Evolutionary conservation across 1,140 invertebrate genomes (phyloP), one percentile per base, ranked within the genome.

Genomic region (Matsumurasca onukii): DNA sequence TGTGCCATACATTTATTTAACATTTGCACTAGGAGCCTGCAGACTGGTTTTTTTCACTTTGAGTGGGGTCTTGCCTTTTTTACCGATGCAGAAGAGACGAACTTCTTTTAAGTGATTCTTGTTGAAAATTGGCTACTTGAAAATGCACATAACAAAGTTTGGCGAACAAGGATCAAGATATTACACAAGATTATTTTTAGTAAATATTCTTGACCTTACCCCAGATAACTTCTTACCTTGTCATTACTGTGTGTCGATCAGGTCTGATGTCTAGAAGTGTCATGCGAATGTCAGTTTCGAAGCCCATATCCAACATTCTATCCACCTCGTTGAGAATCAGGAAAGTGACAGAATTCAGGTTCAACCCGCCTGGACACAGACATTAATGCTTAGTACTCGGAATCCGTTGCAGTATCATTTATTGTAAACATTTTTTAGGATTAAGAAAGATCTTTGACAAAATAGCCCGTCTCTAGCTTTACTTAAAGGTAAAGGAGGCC

Each of bases 281-380:
- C 72, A 91, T 92, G 34, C 89, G 83, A 66, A 97, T 95, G 75
- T 95, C 92, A 76, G 91, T 91, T 76, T 94, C 92, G 78, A 94
- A 94, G 12, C 91, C 92, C 88, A 94, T 89, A 73, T 94, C 91
- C 64, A 92, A 78, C 91, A 94, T 94, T 57, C 91, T 83, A 78
- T 94, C 92, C 1, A 92, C 94, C 82, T 95, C 94, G 80, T 97
- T 93, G n/a, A 96, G 80, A n/a, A 96, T 92, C 51, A 98, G 82
- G 78, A 93, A 97, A 0, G 93, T 93, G 25, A 94, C 88, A 24
- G 87, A 84, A 20, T 83, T 84, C 0, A 95, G 81, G 76, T 92
- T 86, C 12, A 95, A 85, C 64, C 84, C 75, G 1, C 82, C 81
- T 31, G 84, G 5, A 39, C n/a, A n/a, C n/a, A n/a, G n/a, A n/a